phyloP scores from a whole-genome alignment of 2,113 vertebrate species.

The Delphinus delphis region DNA sequence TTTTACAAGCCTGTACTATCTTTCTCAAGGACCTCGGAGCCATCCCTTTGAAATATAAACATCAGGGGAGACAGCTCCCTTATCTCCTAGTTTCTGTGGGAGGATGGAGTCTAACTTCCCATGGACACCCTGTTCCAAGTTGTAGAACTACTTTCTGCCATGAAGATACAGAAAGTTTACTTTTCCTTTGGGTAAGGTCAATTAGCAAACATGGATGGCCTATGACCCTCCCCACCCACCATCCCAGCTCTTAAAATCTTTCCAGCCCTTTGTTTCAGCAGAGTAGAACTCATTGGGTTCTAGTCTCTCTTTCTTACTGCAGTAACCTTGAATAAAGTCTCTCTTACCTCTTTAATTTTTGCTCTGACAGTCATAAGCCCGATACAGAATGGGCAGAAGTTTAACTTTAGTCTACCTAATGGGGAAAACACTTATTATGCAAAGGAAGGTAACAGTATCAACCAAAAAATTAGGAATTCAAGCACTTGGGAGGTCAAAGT shows the following conservation, averaged over 20 bases:
- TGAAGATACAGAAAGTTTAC: background rate
- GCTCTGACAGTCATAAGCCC: background rate
- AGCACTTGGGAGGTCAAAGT: background rate
- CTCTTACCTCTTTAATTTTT: background rate
- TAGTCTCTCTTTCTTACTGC: background rate
- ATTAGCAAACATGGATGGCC: background rate
- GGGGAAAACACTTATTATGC: background rate
- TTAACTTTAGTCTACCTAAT: background rate
- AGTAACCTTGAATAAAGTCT: background rate
- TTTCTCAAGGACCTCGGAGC: background rate
- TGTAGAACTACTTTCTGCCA: background rate
- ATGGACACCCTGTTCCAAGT: background rate
- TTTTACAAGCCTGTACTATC: background rate
- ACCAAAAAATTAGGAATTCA: background rate
- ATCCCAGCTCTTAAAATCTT: background rate
- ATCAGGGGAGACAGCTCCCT: background rate
- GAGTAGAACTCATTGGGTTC: background rate
- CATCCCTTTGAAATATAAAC: slow-evolving; percentile 2
- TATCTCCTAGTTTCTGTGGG: background rate
- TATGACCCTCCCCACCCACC: background rate
- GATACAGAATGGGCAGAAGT: background rate
- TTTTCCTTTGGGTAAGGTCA: background rate
- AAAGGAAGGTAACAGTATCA: background rate
- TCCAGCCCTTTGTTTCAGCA: background rate
- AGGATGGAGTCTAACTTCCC: background rate